Conservation (phyloP, 1,140 invertebrate species). For the Drosophila melanogaster region DNA sequence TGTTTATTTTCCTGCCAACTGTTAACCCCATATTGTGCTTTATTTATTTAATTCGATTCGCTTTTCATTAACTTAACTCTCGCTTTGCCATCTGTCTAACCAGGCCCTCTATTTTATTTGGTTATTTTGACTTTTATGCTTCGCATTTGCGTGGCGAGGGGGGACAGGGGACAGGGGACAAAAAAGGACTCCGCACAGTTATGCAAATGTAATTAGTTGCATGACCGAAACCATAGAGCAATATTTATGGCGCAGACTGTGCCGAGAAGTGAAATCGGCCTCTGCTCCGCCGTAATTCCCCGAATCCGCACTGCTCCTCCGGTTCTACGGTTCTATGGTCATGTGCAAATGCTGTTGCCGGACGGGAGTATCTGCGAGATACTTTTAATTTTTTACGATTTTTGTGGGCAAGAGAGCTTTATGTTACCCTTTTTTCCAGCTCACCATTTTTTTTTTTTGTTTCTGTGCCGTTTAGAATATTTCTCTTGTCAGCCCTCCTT, state of each 20-base stretch:
- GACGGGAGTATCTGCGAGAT: constrained; percentile 66
- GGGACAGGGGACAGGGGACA: background rate
- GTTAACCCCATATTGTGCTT: constrained; percentile 37
- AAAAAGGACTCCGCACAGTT: constrained; percentile 47
- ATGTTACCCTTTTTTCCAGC: constrained; percentile 44
- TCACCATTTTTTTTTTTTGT: background rate
- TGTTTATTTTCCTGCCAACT: constrained; percentile 16
- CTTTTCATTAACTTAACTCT: constrained; percentile 52
- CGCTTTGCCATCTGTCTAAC: constrained; percentile 43
- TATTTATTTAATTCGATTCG: constrained; percentile 55
- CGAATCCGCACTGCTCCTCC: background rate
- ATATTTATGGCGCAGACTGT: constrained; percentile 78
- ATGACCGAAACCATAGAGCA: constrained; percentile 79
- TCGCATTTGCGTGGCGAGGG: background rate
- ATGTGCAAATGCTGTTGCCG: constrained; percentile 60
- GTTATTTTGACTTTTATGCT: constrained; percentile 30
- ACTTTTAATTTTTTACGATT: constrained; percentile 81
- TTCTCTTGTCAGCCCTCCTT: constrained; percentile 50
- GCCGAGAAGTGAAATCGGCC: constrained; percentile 61
- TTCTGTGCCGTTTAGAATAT: constrained; percentile 66
- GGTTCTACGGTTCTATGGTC: background rate
- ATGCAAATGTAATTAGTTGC: constrained; percentile 82
- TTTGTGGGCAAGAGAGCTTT: constrained; percentile 64
- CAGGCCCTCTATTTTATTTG: constrained; percentile 32
- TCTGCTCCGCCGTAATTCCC: constrained; percentile 7